These are phyloP conservation scores for Lithophane leautieri DNA, from an alignment of 2,888 invertebrate species.

Conservation along the genomic window DNA sequence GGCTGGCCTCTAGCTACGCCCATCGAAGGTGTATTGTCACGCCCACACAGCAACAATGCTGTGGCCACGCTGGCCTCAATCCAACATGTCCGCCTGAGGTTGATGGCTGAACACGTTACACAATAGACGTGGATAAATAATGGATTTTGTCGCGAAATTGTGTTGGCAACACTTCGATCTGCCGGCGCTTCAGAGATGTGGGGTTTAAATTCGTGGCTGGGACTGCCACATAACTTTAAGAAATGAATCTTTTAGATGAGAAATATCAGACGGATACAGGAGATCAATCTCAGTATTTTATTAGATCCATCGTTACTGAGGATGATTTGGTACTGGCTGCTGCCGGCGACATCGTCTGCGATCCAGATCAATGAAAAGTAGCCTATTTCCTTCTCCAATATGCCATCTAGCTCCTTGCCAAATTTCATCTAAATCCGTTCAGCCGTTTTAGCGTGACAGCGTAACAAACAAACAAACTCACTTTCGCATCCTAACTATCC, in stretches of 20 bases:
- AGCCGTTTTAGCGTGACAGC: no score
- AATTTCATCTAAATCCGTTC: no score
- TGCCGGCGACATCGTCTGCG: no score
- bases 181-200: conserved; percentile 31
- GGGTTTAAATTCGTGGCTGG: background rate
- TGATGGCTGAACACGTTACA: conserved; percentile 37
- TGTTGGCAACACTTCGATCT: conserved; percentile 41
- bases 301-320: background rate
- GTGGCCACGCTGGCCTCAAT: conserved; percentile 66
- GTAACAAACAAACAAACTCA: no score
- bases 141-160: conserved; percentile 28
- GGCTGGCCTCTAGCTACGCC: conserved; percentile 59
- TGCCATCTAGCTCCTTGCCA: no score
- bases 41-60: conserved; percentile 71
- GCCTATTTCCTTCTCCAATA: no score
- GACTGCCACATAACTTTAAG: background rate
- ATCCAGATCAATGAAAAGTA: no score
- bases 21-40: conserved; percentile 63
- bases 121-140: conserved; percentile 51
- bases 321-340: no score
- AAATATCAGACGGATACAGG: background rate
- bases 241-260: background rate
- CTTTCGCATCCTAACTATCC: no score
- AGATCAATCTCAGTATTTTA: background rate
- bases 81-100: conserved; percentile 46